These are phyloP conservation scores for Taenioides sp. DNA, from an alignment of 2,797 vertebrate genomes.

Conservation along the genomic window DNA sequence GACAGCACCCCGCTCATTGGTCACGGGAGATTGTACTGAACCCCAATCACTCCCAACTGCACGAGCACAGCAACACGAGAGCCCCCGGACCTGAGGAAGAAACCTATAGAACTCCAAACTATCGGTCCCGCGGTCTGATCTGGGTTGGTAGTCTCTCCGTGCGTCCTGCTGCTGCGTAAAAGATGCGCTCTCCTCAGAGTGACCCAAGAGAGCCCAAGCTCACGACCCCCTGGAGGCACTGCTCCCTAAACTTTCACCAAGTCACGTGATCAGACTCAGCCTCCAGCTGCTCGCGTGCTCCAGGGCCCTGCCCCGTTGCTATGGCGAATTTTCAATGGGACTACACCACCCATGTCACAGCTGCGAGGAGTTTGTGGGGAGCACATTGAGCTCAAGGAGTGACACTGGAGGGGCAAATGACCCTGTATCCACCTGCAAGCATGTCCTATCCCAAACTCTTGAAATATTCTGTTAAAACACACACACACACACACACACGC, in stretches of 20 bases:
- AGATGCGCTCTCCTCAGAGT: slow-evolving; percentile 32
- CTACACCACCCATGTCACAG: slow-evolving; percentile 90
- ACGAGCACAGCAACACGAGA: slow-evolving; percentile 56
- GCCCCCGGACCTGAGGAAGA: not conserved
- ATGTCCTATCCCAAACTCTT: not conserved
- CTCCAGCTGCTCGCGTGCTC: slow-evolving; percentile 85
- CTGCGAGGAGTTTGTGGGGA: slow-evolving; percentile 79
- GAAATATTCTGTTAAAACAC: not conserved
- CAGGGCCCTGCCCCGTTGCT: slow-evolving; percentile 88
- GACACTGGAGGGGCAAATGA: slow-evolving; percentile 52
- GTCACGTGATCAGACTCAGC: slow-evolving; percentile 34
- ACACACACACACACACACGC: not conserved
- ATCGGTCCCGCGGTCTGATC: not conserved
- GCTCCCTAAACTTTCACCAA: not conserved
- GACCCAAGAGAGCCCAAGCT: not conserved
- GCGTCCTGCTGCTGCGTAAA: slow-evolving; percentile 54
- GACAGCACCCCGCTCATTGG: slow-evolving; percentile 90
- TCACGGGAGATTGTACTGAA: slow-evolving; percentile 76
- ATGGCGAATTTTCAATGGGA: slow-evolving; percentile 90
- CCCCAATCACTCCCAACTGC: slow-evolving; percentile 72
- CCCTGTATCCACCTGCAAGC: slow-evolving; percentile 58
- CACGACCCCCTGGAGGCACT: not conserved
- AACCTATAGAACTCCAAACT: not conserved
- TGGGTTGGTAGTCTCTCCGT: slow-evolving; percentile 2
- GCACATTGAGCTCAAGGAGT: slow-evolving; percentile 69